Evolutionary conservation across 1,140 invertebrate species (phyloP), one percentile per base, ranked within the genome.

Genomic region (Arion vulgaris): DNA sequence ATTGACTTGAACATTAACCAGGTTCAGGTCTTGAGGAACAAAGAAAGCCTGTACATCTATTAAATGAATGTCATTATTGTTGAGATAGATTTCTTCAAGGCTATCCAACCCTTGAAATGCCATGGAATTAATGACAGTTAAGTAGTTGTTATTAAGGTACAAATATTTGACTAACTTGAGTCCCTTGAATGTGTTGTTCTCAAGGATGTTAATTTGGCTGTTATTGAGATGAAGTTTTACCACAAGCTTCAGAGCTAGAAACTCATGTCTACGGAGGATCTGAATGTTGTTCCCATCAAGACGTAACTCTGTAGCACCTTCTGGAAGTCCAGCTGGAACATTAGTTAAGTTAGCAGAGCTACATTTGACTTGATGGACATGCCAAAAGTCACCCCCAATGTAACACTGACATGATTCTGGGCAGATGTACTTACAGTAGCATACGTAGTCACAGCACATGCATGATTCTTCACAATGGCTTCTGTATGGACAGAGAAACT

Each of bases 221-320:
- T 86, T 75, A 75, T 89, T 88, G 1, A 90, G 79, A 62, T 86
- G 85, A 0, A 90, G 80, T 0, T 75, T 49, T 66, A 45, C 74
- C 0, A 86, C 79, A 19, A 84, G 75, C n/a, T 80, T 71, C 26
- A 86, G 84, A 15, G 79, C 83, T 34, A 87, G 51, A 66, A 89
- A 87, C 17, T 66, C 53, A 41, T 77, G 57, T 66, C 68, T 79
- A 11, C 41, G 32, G 11, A 88, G 51, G 1, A 62, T 53, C 5
- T 34, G 71, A 66, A 90, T 78, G 49, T 85, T 85, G 78, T 90
- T 90, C 23, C 87, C 84, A 53, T 88, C 87, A 38, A 90, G 74
- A 26, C 77, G 83, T 9, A 90, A 36, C 41, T 86, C 78, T 15
- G 85, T 85, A 17, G 86, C 85, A 11, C 82, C 84, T 17, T 84